These are phyloP conservation scores for fruit fly (Drosophila melanogaster) DNA, from an alignment of 1,140 invertebrate species.

Conservation along the genomic window DNA sequence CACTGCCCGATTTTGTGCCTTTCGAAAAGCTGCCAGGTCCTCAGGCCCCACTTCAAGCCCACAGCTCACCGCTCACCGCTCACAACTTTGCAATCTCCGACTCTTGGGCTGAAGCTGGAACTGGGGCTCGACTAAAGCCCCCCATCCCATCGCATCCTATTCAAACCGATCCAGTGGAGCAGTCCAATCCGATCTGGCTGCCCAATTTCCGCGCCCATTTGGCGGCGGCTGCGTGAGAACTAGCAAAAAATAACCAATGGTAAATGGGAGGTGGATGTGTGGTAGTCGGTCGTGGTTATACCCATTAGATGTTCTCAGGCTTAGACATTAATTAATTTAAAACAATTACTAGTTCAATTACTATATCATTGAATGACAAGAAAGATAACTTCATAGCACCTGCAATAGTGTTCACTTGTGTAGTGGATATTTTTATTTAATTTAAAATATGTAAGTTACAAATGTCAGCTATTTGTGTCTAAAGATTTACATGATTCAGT, in stretches of 20 bases:
- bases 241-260: constrained; percentile 20
- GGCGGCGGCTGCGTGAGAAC: constrained; percentile 70
- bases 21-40: constrained; percentile 33
- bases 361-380: too few species aligned
- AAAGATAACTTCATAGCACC: too few species aligned
- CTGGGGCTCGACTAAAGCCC: not conserved
- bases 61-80: too few species aligned
- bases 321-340: not conserved
- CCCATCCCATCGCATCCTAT: not conserved
- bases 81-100: not conserved
- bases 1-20: constrained; percentile 18
- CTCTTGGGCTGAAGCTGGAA: not conserved
- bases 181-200: constrained; percentile 35
- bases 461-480: too few species aligned
- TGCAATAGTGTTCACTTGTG: too few species aligned
- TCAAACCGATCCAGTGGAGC: constrained; percentile 27
- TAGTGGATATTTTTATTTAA: too few species aligned
- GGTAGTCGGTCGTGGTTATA: not conserved
- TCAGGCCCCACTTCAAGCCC: not conserved
- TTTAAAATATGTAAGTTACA: too few species aligned
- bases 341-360: too few species aligned
- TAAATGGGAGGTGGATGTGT: not conserved
- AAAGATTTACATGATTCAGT: too few species aligned
- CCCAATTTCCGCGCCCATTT: constrained; percentile 75
- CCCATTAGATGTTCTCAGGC: not conserved